Evolutionary conservation across 2,888 invertebrate genomes (phyloP), one percentile per base, ranked within the genome.

Genomic region (Colostygia pectinataria): DNA sequence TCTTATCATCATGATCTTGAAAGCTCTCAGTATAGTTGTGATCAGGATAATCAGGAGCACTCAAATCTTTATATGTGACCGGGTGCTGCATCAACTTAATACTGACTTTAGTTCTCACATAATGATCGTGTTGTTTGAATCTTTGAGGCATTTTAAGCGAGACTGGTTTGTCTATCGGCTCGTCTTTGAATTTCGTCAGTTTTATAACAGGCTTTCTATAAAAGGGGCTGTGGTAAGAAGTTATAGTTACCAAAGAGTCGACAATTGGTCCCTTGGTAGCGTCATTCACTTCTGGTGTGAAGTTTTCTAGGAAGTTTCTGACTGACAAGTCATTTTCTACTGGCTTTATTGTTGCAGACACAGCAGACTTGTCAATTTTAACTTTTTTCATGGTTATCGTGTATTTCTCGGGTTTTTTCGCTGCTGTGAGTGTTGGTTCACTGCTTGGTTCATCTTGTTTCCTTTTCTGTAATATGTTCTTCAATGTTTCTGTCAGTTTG

Each of bases 251-350:
- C 0, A 48, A 41, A 0, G 55, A 51, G 0, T 59, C 39, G 0
- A 66, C 20, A 1, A 46, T 7, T 29, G 59, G 63, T 6, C 31
- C 20, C 7, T 65, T 70, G 0, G 58, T 50, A 0, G 33, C 10
- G 1, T 51, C 68, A 0, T 40, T 55, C 0, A 65, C 57, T 7
- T 85, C 85, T 0, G 89, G 89, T 0, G 68, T 75, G 34, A 89
- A 89, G 13, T 68, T 84, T 51, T 88, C 87, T 1, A 87, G 68
- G 25, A 85, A 89, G 5, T 84, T 86, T 38, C 78, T 75, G 0
- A 80, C 88, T 0, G 86, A 87, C 1, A 78, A 14, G 1, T 71
- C 63, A 0, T 69, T 63, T 0, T 58, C 54, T 0, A 77, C 55
- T 0, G 63, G 53, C 1, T 54, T 71, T 0, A 88, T 57, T 4